A percentile compares a stretch with the other conserved stretches of the same genome.
phyloP scores from a whole-genome alignment of 2,888 invertebrate species.

The Pegoplata infirma region DNA sequence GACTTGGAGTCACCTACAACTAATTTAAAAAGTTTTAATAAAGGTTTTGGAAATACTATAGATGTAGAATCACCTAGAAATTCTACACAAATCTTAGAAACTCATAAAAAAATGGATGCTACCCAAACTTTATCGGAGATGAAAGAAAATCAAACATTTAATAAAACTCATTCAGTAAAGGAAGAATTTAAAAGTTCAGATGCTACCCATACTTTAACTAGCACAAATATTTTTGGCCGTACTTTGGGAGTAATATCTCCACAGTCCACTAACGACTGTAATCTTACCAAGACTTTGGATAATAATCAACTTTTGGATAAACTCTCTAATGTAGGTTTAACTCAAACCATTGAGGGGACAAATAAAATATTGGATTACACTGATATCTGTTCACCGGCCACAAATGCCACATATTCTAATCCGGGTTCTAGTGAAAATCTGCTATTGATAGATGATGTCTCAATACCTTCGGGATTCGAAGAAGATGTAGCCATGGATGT shows the following conservation, averaged over 20 bases:
- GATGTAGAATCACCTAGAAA: constrained; percentile 37
- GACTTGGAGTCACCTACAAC: not conserved
- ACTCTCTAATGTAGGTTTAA: constrained; percentile 22
- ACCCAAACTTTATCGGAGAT: constrained; percentile 34
- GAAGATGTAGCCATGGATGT: constrained; percentile 55
- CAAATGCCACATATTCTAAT: constrained; percentile 66
- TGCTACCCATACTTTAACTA: constrained; percentile 15
- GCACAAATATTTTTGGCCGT: constrained; percentile 41
- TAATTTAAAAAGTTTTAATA: not conserved
- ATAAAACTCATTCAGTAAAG: constrained; percentile 33
- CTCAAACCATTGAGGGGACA: constrained; percentile 16
- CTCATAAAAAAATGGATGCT: constrained; percentile 11
- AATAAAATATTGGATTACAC: constrained; percentile 16
- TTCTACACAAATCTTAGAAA: constrained; percentile 33
- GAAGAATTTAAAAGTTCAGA: not conserved
- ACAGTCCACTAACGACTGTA: not conserved
- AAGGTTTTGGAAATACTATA: not conserved
- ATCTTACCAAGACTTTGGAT: constrained; percentile 33
- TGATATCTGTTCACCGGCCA: constrained; percentile 59
- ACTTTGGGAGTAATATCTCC: constrained; percentile 49
- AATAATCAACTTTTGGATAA: constrained; percentile 32
- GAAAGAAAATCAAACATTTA: constrained; percentile 39
- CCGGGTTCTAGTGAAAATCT: constrained; percentile 70
- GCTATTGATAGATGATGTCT: constrained; percentile 70
- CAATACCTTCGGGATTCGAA: constrained; percentile 71